Conservation (phyloP, 2,797 vertebrate genomes). For the Myoxocephalus aenaeus region DNA sequence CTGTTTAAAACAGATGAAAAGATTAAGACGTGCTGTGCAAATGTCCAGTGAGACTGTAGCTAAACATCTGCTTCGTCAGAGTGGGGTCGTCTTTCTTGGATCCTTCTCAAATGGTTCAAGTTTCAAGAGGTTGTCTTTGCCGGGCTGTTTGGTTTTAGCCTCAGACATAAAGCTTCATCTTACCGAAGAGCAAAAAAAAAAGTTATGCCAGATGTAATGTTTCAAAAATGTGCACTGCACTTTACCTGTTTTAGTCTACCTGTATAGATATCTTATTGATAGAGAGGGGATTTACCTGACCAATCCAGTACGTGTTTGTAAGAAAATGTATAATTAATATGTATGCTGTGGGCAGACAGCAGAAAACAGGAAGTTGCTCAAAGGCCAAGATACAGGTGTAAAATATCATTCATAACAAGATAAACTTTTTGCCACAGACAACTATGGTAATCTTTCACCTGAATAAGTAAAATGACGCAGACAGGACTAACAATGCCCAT, state of each 20-base stretch:
- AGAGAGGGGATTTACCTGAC: not conserved
- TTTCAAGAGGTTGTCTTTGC: not conserved
- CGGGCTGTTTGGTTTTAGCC: not conserved
- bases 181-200: not conserved
- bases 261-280: not conserved
- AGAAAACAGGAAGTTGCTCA: not conserved
- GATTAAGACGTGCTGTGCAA: not conserved
- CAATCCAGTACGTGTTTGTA: not conserved
- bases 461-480: not conserved
- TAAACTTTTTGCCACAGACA: not conserved
- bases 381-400: not conserved
- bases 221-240: not conserved
- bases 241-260: not conserved
- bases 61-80: not conserved
- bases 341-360: not conserved
- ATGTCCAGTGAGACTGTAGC: not conserved
- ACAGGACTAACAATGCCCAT: not conserved
- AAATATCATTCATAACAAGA: not conserved
- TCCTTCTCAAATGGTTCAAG: not conserved
- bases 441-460: not conserved
- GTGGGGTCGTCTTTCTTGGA: not conserved
- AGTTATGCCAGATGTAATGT: not conserved
- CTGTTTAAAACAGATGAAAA: not conserved
- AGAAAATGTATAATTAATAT: not conserved
- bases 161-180: not conserved